A percentile compares a stretch with the other conserved stretches of the same genome.
These are phyloP conservation scores for Agonopterix arenella DNA, from an alignment of 2,888 invertebrate genomes.

Conservation along the genomic window DNA sequence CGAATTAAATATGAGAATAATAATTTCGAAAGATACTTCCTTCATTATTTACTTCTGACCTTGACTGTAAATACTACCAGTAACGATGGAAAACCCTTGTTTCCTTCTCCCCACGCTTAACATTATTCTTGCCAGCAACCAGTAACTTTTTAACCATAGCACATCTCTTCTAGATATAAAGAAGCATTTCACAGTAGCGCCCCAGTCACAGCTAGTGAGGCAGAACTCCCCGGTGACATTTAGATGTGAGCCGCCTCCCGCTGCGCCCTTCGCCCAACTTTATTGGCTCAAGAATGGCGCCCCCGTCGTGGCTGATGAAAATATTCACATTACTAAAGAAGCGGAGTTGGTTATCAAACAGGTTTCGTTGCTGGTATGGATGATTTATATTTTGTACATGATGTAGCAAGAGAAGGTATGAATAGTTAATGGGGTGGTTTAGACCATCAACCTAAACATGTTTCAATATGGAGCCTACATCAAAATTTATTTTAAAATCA, in stretches of 20 bases:
- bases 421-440: not conserved
- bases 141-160: not conserved
- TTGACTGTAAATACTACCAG: too few relatives aligned
- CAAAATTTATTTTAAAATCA: not conserved
- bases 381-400: not conserved
- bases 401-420: not conserved
- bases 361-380: slow-evolving; percentile 81
- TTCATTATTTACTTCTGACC: too few relatives aligned
- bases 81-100: too few relatives aligned
- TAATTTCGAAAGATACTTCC: too few relatives aligned
- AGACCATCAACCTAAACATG: too few relatives aligned
- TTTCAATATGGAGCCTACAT: not conserved
- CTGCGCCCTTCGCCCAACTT: slow-evolving; percentile 90
- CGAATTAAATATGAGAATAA: too few relatives aligned
- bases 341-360: slow-evolving; percentile 91
- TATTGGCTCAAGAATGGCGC: slow-evolving; percentile 91
- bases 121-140: too few relatives aligned
- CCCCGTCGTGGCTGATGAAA: slow-evolving; percentile 79
- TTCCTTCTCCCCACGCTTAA: too few relatives aligned
- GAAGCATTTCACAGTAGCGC: slow-evolving; percentile 93
- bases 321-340: slow-evolving; percentile 87
- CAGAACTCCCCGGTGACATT: slow-evolving; percentile 90
- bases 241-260: slow-evolving; percentile 91
- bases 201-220: slow-evolving; percentile 88
- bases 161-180: slow-evolving; percentile 81